Evolutionary conservation across 2,113 vertebrate genomes (phyloP).

Genomic region (Trematocara variabile): DNA sequence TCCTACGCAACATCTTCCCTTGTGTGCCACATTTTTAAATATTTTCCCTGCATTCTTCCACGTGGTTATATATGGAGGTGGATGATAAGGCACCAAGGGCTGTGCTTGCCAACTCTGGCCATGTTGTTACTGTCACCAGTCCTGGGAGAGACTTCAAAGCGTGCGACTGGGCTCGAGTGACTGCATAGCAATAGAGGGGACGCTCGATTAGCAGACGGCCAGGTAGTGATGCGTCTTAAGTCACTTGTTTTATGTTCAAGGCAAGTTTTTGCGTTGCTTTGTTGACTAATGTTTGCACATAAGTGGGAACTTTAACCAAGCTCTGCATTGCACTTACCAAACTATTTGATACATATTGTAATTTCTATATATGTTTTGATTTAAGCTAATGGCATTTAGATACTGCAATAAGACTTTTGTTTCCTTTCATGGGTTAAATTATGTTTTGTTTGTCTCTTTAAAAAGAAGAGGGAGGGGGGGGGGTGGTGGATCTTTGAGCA

Average conservation of each 20-base stretch:
- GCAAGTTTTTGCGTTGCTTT: slow-evolving; percentile 34
- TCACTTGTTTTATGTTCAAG: slow-evolving; percentile 11
- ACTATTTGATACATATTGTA: slow-evolving; percentile 61
- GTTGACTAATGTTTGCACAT: slow-evolving; percentile 48
- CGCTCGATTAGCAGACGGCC: background rate
- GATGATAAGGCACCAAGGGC: slow-evolving; percentile 24
- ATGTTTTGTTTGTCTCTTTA: slow-evolving; percentile 41
- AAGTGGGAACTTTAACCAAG: slow-evolving; percentile 39
- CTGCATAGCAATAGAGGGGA: background rate
- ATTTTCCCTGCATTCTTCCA: slow-evolving; percentile 1
- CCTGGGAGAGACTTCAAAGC: background rate
- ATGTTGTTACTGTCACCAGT: slow-evolving; percentile 10
- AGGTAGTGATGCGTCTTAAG: background rate
- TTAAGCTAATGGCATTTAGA: slow-evolving; percentile 68
- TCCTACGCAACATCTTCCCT: background rate
- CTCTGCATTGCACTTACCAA: slow-evolving; percentile 70
- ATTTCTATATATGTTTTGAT: slow-evolving; percentile 55
- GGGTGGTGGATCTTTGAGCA: too few relatives aligned
- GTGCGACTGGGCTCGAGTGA: background rate
- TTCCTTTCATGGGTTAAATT: background rate
- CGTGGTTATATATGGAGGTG: background rate
- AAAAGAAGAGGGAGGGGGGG: background rate
- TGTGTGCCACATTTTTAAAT: background rate
- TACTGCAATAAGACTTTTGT: slow-evolving; percentile 70
- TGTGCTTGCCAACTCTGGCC: slow-evolving; percentile 13